phyloP scores from a whole-genome alignment of 2,113 vertebrate species.

The Nettapus auritus region DNA sequence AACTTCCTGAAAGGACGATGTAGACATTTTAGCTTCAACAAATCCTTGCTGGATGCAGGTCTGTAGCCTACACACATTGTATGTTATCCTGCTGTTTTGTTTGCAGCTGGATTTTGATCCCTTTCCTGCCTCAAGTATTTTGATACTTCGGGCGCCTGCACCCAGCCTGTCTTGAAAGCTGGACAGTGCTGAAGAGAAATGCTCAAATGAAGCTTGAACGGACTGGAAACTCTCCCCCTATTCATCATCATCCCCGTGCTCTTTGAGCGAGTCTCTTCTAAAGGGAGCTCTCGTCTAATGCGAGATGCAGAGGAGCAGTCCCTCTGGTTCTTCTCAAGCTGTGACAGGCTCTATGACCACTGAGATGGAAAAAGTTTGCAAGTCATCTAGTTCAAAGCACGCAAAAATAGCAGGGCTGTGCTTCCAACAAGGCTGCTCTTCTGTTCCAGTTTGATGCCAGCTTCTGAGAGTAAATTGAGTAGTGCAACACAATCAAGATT shows the following conservation, averaged over 20 bases:
- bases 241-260: not conserved
- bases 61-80: not conserved
- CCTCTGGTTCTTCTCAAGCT: conserved; percentile 35
- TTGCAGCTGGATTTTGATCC: not conserved
- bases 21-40: not conserved
- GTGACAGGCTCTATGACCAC: not conserved
- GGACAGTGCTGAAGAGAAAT: not conserved
- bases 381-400: not conserved
- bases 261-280: not conserved
- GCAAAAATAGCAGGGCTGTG: conserved; percentile 37
- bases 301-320: not conserved
- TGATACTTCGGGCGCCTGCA: not conserved
- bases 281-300: not conserved
- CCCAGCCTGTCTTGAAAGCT: not conserved
- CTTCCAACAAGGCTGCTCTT: not conserved
- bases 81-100: not conserved
- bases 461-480: not conserved
- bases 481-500: not conserved
- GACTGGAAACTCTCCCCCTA: not conserved
- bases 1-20: not conserved
- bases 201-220: not conserved
- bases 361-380: conserved; percentile 44
- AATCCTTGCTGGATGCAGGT: not conserved
- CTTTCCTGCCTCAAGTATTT: not conserved
- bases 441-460: not conserved